These are phyloP conservation scores for Myathropa florea DNA, from an alignment of 2,888 invertebrate genomes.

Conservation along the genomic window DNA sequence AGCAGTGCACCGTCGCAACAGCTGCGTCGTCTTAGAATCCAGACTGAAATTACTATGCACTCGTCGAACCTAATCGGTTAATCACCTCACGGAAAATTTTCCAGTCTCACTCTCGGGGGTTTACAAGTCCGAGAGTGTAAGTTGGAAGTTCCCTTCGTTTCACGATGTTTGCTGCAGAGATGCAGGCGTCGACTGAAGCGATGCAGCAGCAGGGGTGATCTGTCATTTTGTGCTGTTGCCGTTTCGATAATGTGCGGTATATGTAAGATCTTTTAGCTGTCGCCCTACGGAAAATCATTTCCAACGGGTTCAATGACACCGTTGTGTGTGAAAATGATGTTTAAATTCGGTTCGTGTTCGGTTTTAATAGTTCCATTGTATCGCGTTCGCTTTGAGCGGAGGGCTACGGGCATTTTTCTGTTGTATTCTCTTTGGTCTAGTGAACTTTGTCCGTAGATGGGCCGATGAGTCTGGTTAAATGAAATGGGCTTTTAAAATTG, in stretches of 20 bases:
- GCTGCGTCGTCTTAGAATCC: slow-evolving; percentile 31
- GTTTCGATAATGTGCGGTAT: not conserved
- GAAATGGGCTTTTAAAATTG: not conserved
- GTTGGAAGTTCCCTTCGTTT: not conserved
- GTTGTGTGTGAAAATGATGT: slow-evolving; percentile 19
- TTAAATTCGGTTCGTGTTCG: slow-evolving; percentile 32
- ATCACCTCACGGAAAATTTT: slow-evolving; percentile 26
- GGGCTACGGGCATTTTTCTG: not conserved
- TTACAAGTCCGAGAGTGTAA: too few species aligned
- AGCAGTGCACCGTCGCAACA: slow-evolving; percentile 20
- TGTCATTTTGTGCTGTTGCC: slow-evolving; percentile 12
- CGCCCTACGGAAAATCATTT: slow-evolving; percentile 41
- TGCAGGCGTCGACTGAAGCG: not conserved
- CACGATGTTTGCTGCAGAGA: not conserved
- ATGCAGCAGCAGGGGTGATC: slow-evolving; percentile 6
- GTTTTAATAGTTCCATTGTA: slow-evolving; percentile 5
- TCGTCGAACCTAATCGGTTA: slow-evolving; percentile 41
- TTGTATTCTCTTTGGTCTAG: not conserved
- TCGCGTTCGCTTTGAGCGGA: slow-evolving; percentile 4
- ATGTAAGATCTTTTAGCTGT: not conserved
- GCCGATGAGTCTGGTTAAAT: not conserved
- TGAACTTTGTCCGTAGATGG: not conserved
- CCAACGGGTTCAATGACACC: slow-evolving; percentile 42
- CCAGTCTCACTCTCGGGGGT: not conserved
- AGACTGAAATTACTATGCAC: slow-evolving; percentile 33